phyloP scores from a whole-genome alignment of 2,113 vertebrate species.

The Odontophorus gujanensis region DNA sequence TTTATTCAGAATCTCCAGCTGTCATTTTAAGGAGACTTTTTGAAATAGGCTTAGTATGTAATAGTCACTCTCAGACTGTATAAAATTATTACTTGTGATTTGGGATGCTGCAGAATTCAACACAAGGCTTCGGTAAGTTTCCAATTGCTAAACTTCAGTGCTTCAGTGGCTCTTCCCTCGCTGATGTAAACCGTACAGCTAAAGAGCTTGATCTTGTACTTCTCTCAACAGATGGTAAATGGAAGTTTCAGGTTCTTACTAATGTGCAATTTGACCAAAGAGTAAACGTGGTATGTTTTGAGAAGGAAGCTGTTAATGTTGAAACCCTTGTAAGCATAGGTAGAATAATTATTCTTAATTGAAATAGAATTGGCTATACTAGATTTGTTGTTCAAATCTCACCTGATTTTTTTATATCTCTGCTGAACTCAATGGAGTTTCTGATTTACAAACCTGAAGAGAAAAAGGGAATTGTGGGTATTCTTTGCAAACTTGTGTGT shows the following conservation, averaged over 20 bases:
- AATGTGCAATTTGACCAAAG: background rate
- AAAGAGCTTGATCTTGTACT: background rate
- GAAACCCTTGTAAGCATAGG: background rate
- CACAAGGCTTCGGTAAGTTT: background rate
- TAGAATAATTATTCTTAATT: background rate
- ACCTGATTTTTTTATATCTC: background rate
- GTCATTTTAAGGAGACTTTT: background rate
- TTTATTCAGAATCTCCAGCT: background rate
- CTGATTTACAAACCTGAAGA: background rate
- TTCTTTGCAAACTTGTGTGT: background rate
- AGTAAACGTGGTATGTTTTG: background rate
- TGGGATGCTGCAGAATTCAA: background rate
- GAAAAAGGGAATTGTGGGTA: background rate
- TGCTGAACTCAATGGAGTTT: background rate
- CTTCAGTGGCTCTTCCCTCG: background rate
- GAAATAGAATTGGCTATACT: background rate
- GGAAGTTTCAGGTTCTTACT: background rate
- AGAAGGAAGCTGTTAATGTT: background rate
- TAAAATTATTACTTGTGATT: background rate
- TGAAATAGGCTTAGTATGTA: background rate
- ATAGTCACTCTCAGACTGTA: background rate
- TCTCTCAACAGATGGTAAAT: background rate
- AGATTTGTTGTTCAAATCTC: background rate
- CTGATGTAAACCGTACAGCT: background rate
- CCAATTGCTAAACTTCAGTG: background rate